Base-by-base conservation (phyloP, 2,797 vertebrate species). In the Catamblyrhynchus diadema region DNA sequence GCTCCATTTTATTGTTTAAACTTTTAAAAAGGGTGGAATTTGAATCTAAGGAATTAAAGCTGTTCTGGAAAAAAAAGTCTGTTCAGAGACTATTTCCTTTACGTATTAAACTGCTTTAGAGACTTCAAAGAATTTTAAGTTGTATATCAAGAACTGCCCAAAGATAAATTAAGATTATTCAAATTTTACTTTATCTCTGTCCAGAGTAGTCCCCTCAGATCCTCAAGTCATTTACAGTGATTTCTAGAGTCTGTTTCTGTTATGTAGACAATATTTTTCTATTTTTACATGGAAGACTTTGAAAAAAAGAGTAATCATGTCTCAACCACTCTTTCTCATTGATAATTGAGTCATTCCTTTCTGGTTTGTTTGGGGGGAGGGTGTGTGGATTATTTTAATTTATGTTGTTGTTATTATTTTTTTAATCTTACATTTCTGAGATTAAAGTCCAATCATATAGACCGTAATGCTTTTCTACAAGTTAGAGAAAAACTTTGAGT, bases 1-100 rank as follows among this genome's bases (percentile, higher is more conserved):
- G 92, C 60, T 96, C 33, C 37, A 45, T 83, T 96, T 96, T 93
- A 96, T 95, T 95, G 78, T 96, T 98, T 90, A 94, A 75, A 94
- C 90, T 97, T 95, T 67, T 81, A 81, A 86, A 88, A 88, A 88
- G 44, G 20, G 32, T 81, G 33, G 32, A 84, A 96, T 94, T 86
- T 93, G 79, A 97, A 93, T 64, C 65, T 93, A 86, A 64, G 70
- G 82, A 96, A 95, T 96, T 88, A 90, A 54, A 96, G 94, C 65
- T 95, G 61, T 69, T 88, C 59, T 80, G 88, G 17, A 84, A 94
- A 94, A 92, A 89, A 9, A 95, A 35, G 16, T 33, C 50, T 85
- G 32, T 78, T 94, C 10, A 2, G 41, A 93, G 28, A 81, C 37
- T 89, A 69, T 83, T 94, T 94, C 72, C 65, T 62, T 81, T 83